A percentile compares a stretch with the other conserved stretches of the same genome.
phyloP scores from a whole-genome alignment of 2,113 vertebrate species.

The Tachuris rubrigastra region DNA sequence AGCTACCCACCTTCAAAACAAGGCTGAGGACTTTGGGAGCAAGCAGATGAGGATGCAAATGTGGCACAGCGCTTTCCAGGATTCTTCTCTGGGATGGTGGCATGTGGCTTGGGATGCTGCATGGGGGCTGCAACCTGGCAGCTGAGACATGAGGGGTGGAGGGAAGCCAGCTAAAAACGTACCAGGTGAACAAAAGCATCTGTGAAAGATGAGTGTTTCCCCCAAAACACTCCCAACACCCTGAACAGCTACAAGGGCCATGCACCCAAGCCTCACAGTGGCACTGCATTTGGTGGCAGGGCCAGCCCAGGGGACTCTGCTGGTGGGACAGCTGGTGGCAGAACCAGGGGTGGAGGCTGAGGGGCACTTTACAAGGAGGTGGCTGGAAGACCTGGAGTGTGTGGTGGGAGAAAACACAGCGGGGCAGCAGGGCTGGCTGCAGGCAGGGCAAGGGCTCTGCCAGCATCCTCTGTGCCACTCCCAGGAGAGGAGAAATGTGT shows the following conservation, averaged over 20 bases:
- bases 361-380: not conserved
- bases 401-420: not conserved
- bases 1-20: not conserved
- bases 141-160: not conserved
- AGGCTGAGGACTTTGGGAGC: fast-evolving
- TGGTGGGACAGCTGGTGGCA: not conserved
- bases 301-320: not conserved
- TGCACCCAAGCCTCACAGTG: not conserved
- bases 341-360: fast-evolving
- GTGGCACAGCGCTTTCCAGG: not conserved
- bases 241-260: not conserved
- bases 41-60: not conserved
- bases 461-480: not conserved
- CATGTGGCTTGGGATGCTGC: not conserved
- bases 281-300: not conserved
- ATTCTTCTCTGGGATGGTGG: not conserved
- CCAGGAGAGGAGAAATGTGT: fast-evolving
- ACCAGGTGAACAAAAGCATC: not conserved
- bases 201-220: not conserved
- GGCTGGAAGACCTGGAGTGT: constrained; percentile 33
- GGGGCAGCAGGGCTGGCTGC: fast-evolving
- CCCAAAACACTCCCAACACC: not conserved
- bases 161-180: not conserved
- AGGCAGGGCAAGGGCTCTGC: not conserved
- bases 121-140: not conserved